Conservation (phyloP, 1,140 invertebrate genomes). For the Carposina sasakii region DNA sequence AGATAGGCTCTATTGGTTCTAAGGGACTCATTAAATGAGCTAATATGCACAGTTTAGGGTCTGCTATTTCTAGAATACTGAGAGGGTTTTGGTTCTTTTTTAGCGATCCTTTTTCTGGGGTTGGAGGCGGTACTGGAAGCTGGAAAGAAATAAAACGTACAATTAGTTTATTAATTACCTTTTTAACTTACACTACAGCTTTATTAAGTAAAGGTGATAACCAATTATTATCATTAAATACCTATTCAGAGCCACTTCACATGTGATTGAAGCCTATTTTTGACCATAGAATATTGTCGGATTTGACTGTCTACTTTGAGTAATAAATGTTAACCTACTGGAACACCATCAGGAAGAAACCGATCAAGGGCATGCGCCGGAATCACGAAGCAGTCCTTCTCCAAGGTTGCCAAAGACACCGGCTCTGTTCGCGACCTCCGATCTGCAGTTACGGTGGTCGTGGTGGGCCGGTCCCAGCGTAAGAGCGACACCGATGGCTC, state of each 20-base stretch:
- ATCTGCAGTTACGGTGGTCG: slow-evolving; percentile 14
- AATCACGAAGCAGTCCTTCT: slow-evolving; percentile 92
- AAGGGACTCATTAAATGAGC: slow-evolving; percentile 91
- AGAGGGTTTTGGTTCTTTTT: slow-evolving; percentile 76
- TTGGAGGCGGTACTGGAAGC: slow-evolving; percentile 70
- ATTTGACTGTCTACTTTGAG: no score
- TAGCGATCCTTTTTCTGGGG: slow-evolving; percentile 74
- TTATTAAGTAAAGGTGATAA: no score
- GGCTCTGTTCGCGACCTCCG: slow-evolving; percentile 76
- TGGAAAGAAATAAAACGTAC: slow-evolving; percentile 33
- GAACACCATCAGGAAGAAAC: slow-evolving; percentile 89
- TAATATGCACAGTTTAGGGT: slow-evolving; percentile 89
- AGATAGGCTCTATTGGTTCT: slow-evolving; percentile 85
- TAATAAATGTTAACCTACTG: slow-evolving; percentile 79
- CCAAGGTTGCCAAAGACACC: slow-evolving; percentile 82
- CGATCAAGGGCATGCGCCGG: slow-evolving; percentile 87
- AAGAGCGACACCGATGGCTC: slow-evolving; percentile 62
- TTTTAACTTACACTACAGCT: background rate
- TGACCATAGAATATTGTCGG: no score
- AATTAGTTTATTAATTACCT: background rate
- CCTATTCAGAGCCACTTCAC: no score
- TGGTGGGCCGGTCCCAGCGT: slow-evolving; percentile 57
- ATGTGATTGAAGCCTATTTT: no score
- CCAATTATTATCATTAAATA: no score
- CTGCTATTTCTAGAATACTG: slow-evolving; percentile 87